phyloP scores from a whole-genome alignment of 2,113 vertebrate species.

The Cavia porcellus region DNA sequence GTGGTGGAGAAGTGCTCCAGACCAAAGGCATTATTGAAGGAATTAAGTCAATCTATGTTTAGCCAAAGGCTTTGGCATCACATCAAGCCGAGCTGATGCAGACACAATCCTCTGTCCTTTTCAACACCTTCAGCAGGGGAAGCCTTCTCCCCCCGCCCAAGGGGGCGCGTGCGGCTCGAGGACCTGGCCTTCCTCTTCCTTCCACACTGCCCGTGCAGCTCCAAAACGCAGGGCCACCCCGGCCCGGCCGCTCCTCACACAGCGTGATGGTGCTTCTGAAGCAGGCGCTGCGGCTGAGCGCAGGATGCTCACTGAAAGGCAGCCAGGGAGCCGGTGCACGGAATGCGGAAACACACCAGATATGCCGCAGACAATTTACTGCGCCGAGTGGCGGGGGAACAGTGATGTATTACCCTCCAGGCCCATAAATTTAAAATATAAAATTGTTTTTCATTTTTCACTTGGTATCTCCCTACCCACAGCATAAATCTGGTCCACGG shows the following conservation, averaged over 20 bases:
- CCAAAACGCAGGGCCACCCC: slow-evolving; percentile 74
- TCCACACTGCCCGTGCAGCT: slow-evolving; percentile 64
- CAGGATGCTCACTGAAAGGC: background rate
- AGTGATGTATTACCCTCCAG: slow-evolving; percentile 52
- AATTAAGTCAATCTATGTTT: slow-evolving; percentile 92
- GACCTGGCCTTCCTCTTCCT: background rate
- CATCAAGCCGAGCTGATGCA: slow-evolving; percentile 87
- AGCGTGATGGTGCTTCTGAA: background rate
- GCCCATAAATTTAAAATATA: slow-evolving; percentile 74
- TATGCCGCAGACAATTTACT: slow-evolving; percentile 35
- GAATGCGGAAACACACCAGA: background rate
- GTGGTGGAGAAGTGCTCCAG: slow-evolving; percentile 88
- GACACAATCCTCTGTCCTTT: slow-evolving; percentile 86
- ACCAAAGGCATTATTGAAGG: slow-evolving; percentile 91
- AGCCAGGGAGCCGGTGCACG: background rate
- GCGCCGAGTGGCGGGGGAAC: background rate
- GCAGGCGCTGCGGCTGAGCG: background rate
- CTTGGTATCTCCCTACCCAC: slow-evolving; percentile 51
- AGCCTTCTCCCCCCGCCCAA: slow-evolving; percentile 79
- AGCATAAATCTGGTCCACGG: slow-evolving; percentile 61
- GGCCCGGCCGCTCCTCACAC: slow-evolving; percentile 54
- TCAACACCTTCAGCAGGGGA: slow-evolving; percentile 85
- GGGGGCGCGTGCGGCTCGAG: slow-evolving; percentile 45
- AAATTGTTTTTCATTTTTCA: slow-evolving; percentile 82
- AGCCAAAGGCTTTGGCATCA: slow-evolving; percentile 90